These are phyloP conservation scores for Donacobius atricapilla DNA, from an alignment of 2,113 vertebrate species.

Conservation along the genomic window DNA sequence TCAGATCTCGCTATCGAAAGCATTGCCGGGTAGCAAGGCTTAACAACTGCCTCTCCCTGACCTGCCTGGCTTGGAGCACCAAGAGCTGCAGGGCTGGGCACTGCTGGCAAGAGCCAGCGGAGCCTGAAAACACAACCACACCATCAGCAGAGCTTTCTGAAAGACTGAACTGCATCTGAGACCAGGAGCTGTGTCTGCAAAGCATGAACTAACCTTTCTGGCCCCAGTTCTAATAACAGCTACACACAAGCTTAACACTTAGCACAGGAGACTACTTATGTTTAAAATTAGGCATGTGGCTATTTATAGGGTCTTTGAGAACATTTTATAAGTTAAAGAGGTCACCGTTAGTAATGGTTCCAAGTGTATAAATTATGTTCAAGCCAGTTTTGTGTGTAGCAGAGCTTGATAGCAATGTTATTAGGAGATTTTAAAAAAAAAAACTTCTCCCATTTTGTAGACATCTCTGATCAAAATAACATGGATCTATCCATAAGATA, in stretches of 20 bases:
- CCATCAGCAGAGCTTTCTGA: not conserved
- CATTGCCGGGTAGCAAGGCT: slow-evolving; percentile 1
- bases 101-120: not conserved
- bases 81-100: not conserved
- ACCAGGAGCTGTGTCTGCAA: not conserved
- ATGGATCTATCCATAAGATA: not conserved
- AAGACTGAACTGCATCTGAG: not conserved
- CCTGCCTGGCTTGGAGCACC: not conserved
- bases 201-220: not conserved
- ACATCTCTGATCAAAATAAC: not conserved
- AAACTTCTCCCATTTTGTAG: not conserved
- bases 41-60: slow-evolving; percentile 8
- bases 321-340: slow-evolving; percentile 23
- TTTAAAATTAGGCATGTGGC: slow-evolving; percentile 10
- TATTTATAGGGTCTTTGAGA: slow-evolving; percentile 36
- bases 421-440: not conserved
- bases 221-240: not conserved
- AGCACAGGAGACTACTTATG: not conserved
- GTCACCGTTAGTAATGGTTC: not conserved
- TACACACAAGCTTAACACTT: not conserved
- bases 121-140: not conserved
- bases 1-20: slow-evolving; percentile 2
- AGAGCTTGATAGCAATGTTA: not conserved
- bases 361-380: not conserved
- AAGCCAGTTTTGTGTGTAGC: not conserved